phyloP scores from a whole-genome alignment of 2,113 vertebrate species.

The Leptobrachium ailaonicum region DNA sequence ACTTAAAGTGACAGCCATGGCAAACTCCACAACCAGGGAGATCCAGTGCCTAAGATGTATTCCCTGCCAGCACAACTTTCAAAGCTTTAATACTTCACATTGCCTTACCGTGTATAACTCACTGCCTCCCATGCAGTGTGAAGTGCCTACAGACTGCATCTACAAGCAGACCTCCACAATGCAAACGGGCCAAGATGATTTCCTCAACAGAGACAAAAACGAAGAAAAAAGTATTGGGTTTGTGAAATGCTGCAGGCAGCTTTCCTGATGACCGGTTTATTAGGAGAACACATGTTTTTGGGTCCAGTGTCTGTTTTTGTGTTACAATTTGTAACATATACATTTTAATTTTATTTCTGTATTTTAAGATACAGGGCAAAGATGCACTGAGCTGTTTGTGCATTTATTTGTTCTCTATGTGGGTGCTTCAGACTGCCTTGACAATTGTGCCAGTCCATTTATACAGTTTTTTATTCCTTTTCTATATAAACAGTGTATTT shows the following conservation, averaged over 20 bases:
- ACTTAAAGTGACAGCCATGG: background rate
- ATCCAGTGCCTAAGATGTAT: conserved; percentile 44
- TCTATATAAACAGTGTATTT: conserved; percentile 58
- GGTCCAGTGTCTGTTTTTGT: conserved; percentile 42
- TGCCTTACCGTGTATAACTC: conserved; percentile 65
- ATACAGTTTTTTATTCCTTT: conserved; percentile 43
- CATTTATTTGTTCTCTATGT: conserved; percentile 65
- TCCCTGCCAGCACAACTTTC: conserved; percentile 55
- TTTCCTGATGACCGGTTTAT: conserved; percentile 63
- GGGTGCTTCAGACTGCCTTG: conserved; percentile 52
- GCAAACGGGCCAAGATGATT: background rate
- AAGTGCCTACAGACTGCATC: conserved; percentile 71
- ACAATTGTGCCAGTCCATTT: conserved; percentile 48
- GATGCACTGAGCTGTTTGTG: conserved; percentile 75
- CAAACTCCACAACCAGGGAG: conserved; percentile 3
- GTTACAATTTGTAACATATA: conserved; percentile 25
- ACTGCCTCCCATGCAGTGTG: conserved; percentile 62
- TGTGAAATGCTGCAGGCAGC: conserved; percentile 87
- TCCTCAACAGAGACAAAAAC: conserved; percentile 36
- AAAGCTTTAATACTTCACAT: conserved; percentile 63
- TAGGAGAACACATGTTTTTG: conserved; percentile 31
- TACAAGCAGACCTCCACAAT: conserved; percentile 27
- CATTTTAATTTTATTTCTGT: conserved; percentile 57
- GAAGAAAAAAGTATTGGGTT: conserved; percentile 57
- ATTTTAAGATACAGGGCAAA: conserved; percentile 67